A percentile compares a stretch with the other conserved stretches of the same genome.
These are phyloP conservation scores for Clytia hemisphaerica DNA, from an alignment of 30 jellyfish, hydroid and myxozoan genomes.

Conservation along the genomic window DNA sequence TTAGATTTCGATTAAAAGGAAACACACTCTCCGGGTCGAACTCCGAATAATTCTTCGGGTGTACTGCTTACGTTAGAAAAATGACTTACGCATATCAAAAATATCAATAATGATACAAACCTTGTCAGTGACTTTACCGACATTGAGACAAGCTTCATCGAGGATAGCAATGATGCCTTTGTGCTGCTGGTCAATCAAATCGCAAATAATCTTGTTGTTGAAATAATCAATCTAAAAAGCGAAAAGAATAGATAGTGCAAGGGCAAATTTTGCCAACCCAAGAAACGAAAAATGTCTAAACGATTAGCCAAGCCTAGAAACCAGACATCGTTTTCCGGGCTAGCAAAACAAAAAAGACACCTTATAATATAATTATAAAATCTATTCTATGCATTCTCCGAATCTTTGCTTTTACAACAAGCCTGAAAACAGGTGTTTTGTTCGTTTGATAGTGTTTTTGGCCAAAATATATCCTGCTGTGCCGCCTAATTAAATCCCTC, in stretches of 20 bases:
- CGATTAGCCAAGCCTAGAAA: too few relatives aligned
- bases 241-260: too few relatives aligned
- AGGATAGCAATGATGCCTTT: slow-evolving; percentile 76
- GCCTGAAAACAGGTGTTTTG: too few relatives aligned
- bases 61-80: neutral
- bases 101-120: slow-evolving; percentile 9
- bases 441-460: too few relatives aligned
- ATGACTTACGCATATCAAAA: too few relatives aligned
- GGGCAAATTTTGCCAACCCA: neutral
- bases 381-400: too few relatives aligned
- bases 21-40: neutral
- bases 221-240: slow-evolving; percentile 56
- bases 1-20: neutral
- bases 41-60: neutral
- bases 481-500: too few relatives aligned
- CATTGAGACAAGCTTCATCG: slow-evolving; percentile 92
- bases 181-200: slow-evolving; percentile 74
- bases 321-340: too few relatives aligned
- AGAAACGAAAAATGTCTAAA: neutral
- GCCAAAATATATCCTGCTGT: too few relatives aligned
- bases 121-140: slow-evolving; percentile 88
- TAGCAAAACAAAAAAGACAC: too few relatives aligned
- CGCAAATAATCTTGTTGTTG: slow-evolving; percentile 84
- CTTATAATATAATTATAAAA: neutral
- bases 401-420: too few relatives aligned